Conservation (phyloP, 2,797 vertebrate species). For the Tapirus indicus region DNA sequence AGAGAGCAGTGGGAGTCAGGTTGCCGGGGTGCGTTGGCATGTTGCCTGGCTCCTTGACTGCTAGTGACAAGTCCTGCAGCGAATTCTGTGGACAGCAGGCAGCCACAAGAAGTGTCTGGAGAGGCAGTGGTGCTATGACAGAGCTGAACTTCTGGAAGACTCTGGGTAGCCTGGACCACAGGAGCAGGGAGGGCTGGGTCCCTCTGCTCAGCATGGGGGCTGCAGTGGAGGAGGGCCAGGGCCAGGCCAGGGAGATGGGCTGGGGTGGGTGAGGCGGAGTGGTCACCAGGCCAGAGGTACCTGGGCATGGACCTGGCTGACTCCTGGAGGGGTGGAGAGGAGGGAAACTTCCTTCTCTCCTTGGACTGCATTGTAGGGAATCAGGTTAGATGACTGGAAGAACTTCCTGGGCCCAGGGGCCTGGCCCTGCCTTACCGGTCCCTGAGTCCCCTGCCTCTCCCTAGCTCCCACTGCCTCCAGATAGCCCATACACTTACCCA, state of each 20-base stretch:
- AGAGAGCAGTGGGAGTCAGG: rapidly evolving
- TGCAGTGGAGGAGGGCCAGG: background rate
- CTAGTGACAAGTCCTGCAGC: background rate
- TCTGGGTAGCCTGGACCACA: background rate
- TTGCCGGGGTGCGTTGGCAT: background rate
- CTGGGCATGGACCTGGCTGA: background rate
- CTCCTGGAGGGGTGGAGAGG: background rate
- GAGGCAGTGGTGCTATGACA: rapidly evolving
- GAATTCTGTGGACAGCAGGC: background rate
- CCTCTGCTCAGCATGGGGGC: background rate
- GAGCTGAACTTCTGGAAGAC: background rate
- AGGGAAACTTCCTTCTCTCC: background rate
- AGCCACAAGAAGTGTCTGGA: background rate
- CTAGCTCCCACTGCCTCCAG: background rate
- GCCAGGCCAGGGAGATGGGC: background rate
- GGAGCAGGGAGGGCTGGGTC: too few species aligned
- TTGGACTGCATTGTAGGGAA: background rate
- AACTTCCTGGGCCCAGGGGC: background rate
- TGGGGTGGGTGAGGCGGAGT: rapidly evolving
- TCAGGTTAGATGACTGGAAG: too few species aligned
- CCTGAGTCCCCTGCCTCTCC: background rate
- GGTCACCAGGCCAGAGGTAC: background rate
- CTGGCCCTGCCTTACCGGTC: background rate
- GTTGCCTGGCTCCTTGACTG: background rate
- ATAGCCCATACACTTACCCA: background rate